These are phyloP conservation scores for Ellobius talpinus DNA, from an alignment of 2,113 vertebrate genomes.

Conservation along the genomic window DNA sequence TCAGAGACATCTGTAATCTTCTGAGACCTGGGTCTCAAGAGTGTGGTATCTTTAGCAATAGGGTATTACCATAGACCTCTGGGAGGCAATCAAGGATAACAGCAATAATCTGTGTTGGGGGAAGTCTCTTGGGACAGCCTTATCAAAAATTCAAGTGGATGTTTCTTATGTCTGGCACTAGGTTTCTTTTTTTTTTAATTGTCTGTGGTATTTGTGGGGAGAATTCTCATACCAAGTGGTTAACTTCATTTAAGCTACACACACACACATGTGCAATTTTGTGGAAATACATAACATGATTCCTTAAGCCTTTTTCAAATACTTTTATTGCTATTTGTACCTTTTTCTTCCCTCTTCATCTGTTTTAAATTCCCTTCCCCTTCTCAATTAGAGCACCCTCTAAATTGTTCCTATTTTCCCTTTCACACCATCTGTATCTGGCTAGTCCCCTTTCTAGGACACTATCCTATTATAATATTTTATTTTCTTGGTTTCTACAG, in stretches of 20 bases:
- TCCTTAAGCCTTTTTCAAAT: not conserved
- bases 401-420: not conserved
- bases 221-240: not conserved
- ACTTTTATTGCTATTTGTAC: not conserved
- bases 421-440: not conserved
- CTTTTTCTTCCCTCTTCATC: not conserved
- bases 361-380: not conserved
- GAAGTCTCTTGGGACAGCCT: not conserved
- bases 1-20: not conserved
- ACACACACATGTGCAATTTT: not conserved
- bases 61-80: not conserved
- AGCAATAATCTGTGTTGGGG: not conserved
- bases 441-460: not conserved
- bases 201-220: not conserved
- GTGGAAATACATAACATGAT: not conserved
- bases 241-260: too few relatives aligned
- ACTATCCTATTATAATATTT: not conserved
- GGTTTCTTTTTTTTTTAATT: not conserved
- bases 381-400: not conserved
- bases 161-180: not conserved
- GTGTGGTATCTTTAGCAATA: not conserved
- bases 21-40: too few relatives aligned
- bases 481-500: not conserved
- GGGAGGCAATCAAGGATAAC: not conserved
- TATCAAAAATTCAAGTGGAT: not conserved